phyloP scores from a whole-genome alignment of 2,113 vertebrate genomes.

The Siphamia tubifer region DNA sequence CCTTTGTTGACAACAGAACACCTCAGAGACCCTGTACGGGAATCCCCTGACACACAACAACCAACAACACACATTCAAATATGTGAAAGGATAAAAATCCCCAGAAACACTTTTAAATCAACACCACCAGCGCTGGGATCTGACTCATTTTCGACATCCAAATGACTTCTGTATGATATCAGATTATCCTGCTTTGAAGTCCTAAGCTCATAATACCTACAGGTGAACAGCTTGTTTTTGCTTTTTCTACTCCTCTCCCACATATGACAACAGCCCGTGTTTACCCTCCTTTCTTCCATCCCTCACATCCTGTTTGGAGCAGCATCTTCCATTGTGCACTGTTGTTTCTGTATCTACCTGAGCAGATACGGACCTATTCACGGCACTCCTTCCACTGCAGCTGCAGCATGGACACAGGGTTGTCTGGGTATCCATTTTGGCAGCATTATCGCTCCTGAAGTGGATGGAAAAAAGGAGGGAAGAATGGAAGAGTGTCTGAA shows the following conservation, averaged over 20 bases:
- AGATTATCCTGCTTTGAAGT: slow-evolving; percentile 68
- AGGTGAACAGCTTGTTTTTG: slow-evolving; percentile 46
- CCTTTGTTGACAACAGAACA: slow-evolving; percentile 59
- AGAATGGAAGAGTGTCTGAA: slow-evolving; percentile 53
- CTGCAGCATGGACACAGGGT: slow-evolving; percentile 13
- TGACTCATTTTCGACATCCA: slow-evolving; percentile 26
- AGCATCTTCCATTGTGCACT: slow-evolving; percentile 49
- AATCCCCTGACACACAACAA: slow-evolving; percentile 64
- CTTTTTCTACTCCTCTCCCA: slow-evolving; percentile 44
- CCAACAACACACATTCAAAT: slow-evolving; percentile 18
- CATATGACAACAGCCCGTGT: slow-evolving; percentile 70
- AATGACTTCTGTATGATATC: slow-evolving; percentile 66
- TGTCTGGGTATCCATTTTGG: slow-evolving; percentile 50
- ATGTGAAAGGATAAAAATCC: slow-evolving; percentile 31
- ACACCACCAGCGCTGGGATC: slow-evolving; percentile 40
- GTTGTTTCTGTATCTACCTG: slow-evolving; percentile 38
- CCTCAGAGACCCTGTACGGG: slow-evolving; percentile 66
- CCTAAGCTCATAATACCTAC: slow-evolving; percentile 48
- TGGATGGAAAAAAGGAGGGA: slow-evolving; percentile 29
- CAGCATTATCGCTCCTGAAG: slow-evolving; percentile 54
- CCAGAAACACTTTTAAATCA: slow-evolving; percentile 31
- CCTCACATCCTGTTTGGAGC: slow-evolving; percentile 69
- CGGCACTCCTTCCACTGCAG: slow-evolving; percentile 17
- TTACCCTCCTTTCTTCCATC: slow-evolving; percentile 50
- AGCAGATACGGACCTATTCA: slow-evolving; percentile 48